These are phyloP conservation scores for Xerus inauris DNA, from an alignment of 2,113 vertebrate genomes.

Conservation along the genomic window DNA sequence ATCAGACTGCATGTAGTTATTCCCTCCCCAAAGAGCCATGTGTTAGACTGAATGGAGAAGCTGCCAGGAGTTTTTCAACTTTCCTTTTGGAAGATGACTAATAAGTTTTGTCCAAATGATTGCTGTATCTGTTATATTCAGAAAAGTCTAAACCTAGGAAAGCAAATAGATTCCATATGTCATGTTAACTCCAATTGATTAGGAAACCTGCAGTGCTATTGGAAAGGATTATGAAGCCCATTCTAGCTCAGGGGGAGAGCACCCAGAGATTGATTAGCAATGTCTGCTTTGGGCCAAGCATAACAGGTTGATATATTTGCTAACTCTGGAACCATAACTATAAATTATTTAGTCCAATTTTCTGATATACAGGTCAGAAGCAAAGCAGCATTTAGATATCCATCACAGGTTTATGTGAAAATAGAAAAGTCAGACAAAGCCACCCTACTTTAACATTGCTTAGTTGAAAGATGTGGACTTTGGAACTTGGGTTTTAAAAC, in stretches of 20 bases:
- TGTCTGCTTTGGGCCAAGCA: slow-evolving; percentile 41
- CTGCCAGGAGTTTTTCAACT: neutral
- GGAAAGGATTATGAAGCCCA: neutral
- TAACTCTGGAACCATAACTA: slow-evolving; percentile 54
- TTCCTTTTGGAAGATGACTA: slow-evolving; percentile 46
- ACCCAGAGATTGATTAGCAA: slow-evolving; percentile 46
- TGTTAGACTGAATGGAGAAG: neutral
- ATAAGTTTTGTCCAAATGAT: slow-evolving; percentile 24
- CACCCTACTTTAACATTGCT: neutral
- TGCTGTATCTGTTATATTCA: slow-evolving; percentile 51
- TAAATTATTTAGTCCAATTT: slow-evolving; percentile 52
- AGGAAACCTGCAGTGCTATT: slow-evolving; percentile 3
- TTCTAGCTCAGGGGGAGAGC: neutral
- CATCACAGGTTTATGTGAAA: slow-evolving; percentile 39
- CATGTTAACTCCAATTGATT: slow-evolving; percentile 46
- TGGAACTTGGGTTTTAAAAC: neutral
- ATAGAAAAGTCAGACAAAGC: slow-evolving; percentile 30
- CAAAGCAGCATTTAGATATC: neutral
- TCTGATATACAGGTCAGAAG: slow-evolving; percentile 51
- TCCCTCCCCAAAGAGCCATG: neutral
- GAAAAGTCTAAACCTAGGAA: slow-evolving; percentile 52
- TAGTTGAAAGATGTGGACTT: neutral
- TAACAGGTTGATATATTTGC: slow-evolving; percentile 45
- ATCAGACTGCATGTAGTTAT: neutral
- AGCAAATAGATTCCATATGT: slow-evolving; percentile 51